A percentile compares a stretch with the other conserved stretches of the same genome.
These are phyloP conservation scores for Thaumetopoea pityocampa DNA, from an alignment of 1,140 invertebrate species.

Conservation along the genomic window DNA sequence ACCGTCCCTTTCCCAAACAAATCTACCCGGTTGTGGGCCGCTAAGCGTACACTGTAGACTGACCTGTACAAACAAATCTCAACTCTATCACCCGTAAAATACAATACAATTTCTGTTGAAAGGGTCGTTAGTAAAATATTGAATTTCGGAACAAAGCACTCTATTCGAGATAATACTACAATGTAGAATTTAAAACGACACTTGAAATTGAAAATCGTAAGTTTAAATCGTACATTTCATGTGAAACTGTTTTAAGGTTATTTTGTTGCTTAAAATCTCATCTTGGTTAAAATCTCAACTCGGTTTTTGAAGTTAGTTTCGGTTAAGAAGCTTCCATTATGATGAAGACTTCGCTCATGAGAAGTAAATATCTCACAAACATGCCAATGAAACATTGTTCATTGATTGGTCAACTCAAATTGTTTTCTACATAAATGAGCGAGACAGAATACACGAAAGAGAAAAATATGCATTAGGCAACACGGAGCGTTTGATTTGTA, in stretches of 20 bases:
- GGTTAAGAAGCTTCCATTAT: too few species aligned
- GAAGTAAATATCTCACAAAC: too few species aligned
- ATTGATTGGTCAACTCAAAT: too few species aligned
- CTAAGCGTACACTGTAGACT: constrained; percentile 56
- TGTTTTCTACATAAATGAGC: too few species aligned
- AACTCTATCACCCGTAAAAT: constrained; percentile 11
- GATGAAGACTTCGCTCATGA: too few species aligned
- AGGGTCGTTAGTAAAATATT: constrained; percentile 19
- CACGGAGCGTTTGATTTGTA: too few species aligned
- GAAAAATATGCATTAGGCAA: too few species aligned
- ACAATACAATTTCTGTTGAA: constrained; percentile 32
- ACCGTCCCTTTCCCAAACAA: constrained; percentile 66
- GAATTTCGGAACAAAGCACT: constrained; percentile 26
- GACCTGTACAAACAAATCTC: constrained; percentile 37
- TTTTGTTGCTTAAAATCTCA: neutral
- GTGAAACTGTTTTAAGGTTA: neutral
- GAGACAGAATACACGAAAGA: too few species aligned
- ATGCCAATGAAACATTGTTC: too few species aligned
- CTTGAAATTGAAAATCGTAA: constrained; percentile 17
- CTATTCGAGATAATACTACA: constrained; percentile 37
- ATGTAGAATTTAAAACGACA: constrained; percentile 36
- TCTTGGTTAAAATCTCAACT: neutral
- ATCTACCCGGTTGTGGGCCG: constrained; percentile 56
- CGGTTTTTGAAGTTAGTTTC: too few species aligned
- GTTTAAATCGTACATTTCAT: constrained; percentile 6